Evolutionary conservation across 2,113 vertebrate species (phyloP), one percentile per base, ranked within the genome.

Genomic region (Catagonus wagneri): DNA sequence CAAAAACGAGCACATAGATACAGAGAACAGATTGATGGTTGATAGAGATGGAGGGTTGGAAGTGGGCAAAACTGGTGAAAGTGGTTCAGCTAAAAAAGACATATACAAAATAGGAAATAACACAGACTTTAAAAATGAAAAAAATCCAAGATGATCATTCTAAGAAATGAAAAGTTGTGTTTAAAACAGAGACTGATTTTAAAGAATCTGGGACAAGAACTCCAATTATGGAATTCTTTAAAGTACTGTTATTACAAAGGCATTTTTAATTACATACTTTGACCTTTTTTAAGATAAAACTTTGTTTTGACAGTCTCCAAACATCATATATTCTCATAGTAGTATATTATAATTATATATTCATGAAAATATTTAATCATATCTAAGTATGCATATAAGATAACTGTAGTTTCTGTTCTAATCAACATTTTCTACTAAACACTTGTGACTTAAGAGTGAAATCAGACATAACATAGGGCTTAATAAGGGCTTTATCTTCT

Each of bases 241-340:
- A 71, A 83, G 3, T 63, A 63, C 34, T 89, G 34, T 61, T 56
- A 56, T 65, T 84, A 50, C 27, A 63, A 65, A 84, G 32, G 13
- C 25, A 79, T 56, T 83, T 88, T 84, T 12, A 93, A 84, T 79
- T 84, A 44, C 4, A 79, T 56, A 79, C 6, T 78, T 89, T 63
- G 56, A 89, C 20, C 60, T 63, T 44, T 75, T 76, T 89, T 68
- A 69, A 75, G 50, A 3, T 71, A 78, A 86, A 92, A 83, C 6
- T 61, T 34, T n/a, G 39, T 89, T 27, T 56, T 63, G 39, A 78
- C 83, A 71, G 88, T 80, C 79, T 81, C 91, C 0, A 96, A 83
- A 96, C 58, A 29, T 39, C 61, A 69, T 61, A 89, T 50, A 74
- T 54, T 78, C 68, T 83, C 25, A 90, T 7, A 60, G n/a, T n/a